Base-by-base conservation (phyloP, 2,888 invertebrate species). In the Cheilosia grossa region DNA sequence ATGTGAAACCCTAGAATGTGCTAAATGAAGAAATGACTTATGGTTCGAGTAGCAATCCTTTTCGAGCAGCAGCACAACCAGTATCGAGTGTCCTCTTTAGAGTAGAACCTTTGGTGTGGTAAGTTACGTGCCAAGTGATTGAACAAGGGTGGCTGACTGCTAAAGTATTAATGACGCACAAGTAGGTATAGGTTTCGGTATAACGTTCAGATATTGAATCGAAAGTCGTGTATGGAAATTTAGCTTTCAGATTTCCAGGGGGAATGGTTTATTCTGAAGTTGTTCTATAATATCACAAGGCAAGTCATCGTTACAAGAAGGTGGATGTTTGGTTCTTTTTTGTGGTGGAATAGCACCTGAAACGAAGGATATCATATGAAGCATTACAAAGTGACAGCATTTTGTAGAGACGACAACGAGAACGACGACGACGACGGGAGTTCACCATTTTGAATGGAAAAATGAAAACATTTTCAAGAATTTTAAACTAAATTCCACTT, bases 21-120 rank as follows among this genome's bases (percentile, higher is more conserved):
- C 64, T 80, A 66, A 83, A 83, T 80, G 80, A 83, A 83, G 83
- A 58, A 78, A 73, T 83, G 82, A 74, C 73, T 83, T 83, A 74
- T 83, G 69, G 73, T 64, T 80, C 67, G 77, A 82, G 82, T 40
- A 44, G 82, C 77, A 70, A 69, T 67, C 64, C 73, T 74, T 77
- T 64, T 21, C 33, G 17, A 19, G 21, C 19, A 24, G 21, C 51
- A 24, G 27, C 21, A 21, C 27, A 53, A 15, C 51, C 24, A 66
- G 66, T 82, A 77, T 77, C 47, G 59, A 67, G 72, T 82, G 59
- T 70, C 77, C 27, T 63, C 77, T 82, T 66, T 33, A 42, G 27
- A 19, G 49, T 53, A 27, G 9, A 19, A 17, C 59, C 80, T 80
- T 73, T 72, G 73, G 75, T 58, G 75, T 66, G 78, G 64, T 72